phyloP scores from a whole-genome alignment of 2,888 invertebrate genomes.

The Cataglyphis albicans region DNA sequence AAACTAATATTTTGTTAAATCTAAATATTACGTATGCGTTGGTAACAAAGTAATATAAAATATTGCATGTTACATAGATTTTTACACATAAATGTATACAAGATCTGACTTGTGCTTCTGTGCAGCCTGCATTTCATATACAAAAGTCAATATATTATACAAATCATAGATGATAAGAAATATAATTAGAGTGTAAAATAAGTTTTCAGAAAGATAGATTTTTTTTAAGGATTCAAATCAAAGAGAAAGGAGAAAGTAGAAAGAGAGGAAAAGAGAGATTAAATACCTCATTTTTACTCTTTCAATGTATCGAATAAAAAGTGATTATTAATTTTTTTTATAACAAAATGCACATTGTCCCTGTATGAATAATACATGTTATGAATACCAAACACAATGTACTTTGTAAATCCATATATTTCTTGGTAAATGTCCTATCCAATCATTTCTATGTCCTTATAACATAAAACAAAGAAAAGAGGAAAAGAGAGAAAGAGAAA shows the following conservation, averaged over 20 bases:
- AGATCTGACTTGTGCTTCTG: neutral
- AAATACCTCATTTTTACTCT: neutral
- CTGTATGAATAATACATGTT: neutral
- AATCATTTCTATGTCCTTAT: neutral
- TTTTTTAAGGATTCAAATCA: neutral
- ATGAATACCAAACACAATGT: neutral
- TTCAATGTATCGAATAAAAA: neutral
- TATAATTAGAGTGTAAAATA: neutral
- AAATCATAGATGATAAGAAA: conserved; percentile 15
- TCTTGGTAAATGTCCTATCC: conserved; percentile 1
- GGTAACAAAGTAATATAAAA: conserved; percentile 85
- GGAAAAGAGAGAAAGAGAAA: neutral
- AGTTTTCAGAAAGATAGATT: neutral
- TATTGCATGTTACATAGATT: conserved; percentile 75
- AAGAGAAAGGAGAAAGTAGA: neutral
- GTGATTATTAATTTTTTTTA: neutral
- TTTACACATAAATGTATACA: conserved; percentile 64
- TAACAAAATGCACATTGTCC: neutral
- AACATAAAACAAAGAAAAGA: conserved; percentile 33
- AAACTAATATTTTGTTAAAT: conserved; percentile 76
- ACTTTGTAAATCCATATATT: neutral
- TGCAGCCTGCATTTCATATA: neutral
- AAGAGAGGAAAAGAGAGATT: neutral
- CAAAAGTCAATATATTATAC: neutral
- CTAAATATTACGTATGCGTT: conserved; percentile 79